Percentiles rank a stretch among this genome's conserved stretches.
Conservation (phyloP, 2,113 vertebrate genomes). For the Phyllopteryx taeniolatus region DNA sequence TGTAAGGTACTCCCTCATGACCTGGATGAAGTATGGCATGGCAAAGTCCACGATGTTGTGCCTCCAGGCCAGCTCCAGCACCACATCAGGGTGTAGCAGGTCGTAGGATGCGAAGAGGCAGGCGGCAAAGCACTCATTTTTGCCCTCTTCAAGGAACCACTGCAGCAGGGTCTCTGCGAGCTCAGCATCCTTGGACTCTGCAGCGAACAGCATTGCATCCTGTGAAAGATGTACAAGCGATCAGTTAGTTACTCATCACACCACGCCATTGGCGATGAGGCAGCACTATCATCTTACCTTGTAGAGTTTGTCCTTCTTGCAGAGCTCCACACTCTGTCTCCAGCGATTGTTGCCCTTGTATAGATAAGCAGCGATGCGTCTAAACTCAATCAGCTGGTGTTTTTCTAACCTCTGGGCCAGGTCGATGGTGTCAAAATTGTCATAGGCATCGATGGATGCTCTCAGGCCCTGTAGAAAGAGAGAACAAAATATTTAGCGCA, state of each 20-base stretch:
- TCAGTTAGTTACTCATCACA: not conserved
- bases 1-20: slow-evolving; percentile 86
- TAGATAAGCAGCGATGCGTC: slow-evolving; percentile 85
- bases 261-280: not conserved
- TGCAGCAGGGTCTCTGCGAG: slow-evolving; percentile 83
- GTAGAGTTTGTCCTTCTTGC: slow-evolving; percentile 89
- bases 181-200: slow-evolving; percentile 84
- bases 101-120: slow-evolving; percentile 87
- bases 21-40: slow-evolving; percentile 91
- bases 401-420: slow-evolving; percentile 86
- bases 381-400: slow-evolving; percentile 87
- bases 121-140: slow-evolving; percentile 84
- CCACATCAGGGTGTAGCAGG: slow-evolving; percentile 84
- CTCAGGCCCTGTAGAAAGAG: slow-evolving; percentile 76
- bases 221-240: slow-evolving; percentile 38
- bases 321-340: slow-evolving; percentile 91
- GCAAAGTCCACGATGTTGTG: slow-evolving; percentile 85
- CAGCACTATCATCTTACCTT: slow-evolving; percentile 69
- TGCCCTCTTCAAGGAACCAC: slow-evolving; percentile 88
- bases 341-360: slow-evolving; percentile 89
- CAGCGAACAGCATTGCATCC: slow-evolving; percentile 88
- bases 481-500: not conserved
- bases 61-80: slow-evolving; percentile 87
- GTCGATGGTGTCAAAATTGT: slow-evolving; percentile 87
- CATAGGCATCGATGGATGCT: slow-evolving; percentile 85